Evolutionary conservation across 2,113 vertebrate species (phyloP).

Genomic region (Paralichthys olivaceus): DNA sequence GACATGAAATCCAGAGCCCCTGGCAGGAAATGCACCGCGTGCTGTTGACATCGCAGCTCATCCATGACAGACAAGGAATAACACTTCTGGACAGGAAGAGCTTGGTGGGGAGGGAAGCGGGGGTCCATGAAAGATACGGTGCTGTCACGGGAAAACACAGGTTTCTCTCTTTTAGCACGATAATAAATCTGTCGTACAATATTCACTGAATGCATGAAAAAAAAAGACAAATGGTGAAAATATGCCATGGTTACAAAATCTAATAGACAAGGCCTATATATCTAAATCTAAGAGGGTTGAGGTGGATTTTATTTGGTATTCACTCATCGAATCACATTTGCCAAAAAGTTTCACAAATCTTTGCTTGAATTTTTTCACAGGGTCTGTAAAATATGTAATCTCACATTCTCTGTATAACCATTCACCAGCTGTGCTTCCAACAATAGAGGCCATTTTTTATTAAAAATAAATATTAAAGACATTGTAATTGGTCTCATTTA

Average conservation of each 20-base stretch:
- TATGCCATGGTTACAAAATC: not conserved
- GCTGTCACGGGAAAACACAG: conserved; percentile 38
- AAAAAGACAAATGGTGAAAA: conserved; percentile 2
- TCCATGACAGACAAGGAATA: conserved; percentile 71
- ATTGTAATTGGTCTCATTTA: conserved; percentile 69
- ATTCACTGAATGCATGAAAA: conserved; percentile 29
- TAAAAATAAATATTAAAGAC: conserved; percentile 44
- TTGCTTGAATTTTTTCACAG: conserved; percentile 53
- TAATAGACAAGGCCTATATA: not conserved
- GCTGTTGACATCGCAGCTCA: conserved; percentile 73
- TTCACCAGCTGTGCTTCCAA: conserved; percentile 65
- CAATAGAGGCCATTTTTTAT: conserved; percentile 60
- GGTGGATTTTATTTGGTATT: not conserved
- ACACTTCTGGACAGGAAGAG: conserved; percentile 64
- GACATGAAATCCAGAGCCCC: conserved; percentile 64
- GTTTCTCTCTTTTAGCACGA: conserved; percentile 11
- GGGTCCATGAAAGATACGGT: conserved; percentile 37
- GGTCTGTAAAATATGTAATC: conserved; percentile 65
- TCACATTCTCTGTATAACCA: conserved; percentile 65
- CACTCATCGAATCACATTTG: not conserved
- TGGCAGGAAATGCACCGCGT: conserved; percentile 65
- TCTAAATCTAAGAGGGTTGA: not conserved
- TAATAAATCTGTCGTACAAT: conserved; percentile 50
- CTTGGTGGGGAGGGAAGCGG: not conserved
- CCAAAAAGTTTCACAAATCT: conserved; percentile 50